phyloP scores from a whole-genome alignment of 2,888 invertebrate species.

The Andricus curvator region DNA sequence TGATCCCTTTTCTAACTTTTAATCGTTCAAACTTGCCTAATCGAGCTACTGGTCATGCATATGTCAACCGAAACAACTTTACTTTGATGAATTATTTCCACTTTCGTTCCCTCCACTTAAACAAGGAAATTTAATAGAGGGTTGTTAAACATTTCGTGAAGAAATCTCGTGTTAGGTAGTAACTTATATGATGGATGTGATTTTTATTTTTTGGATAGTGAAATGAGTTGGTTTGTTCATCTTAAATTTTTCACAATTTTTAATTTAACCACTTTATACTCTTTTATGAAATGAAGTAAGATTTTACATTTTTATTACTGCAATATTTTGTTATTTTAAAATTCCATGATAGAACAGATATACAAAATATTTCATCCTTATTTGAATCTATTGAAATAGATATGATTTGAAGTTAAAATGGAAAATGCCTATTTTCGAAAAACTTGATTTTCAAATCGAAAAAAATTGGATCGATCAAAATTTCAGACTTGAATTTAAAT shows the following conservation, averaged over 20 bases:
- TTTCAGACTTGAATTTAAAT: not conserved
- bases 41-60: not conserved
- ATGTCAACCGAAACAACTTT: constrained; percentile 10
- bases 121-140: not conserved
- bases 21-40: not conserved
- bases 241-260: no score
- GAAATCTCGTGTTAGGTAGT: not conserved
- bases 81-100: not conserved
- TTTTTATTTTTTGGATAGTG: not conserved
- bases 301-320: no score
- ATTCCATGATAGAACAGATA: no score
- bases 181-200: not conserved
- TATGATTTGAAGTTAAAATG: not conserved
- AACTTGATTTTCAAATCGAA: not conserved
- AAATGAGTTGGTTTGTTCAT: not conserved
- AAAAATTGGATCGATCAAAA: not conserved
- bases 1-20: constrained; percentile 13
- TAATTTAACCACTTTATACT: no score
- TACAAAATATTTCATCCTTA: no score
- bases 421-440: not conserved
- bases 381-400: no score
- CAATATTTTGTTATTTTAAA: no score
- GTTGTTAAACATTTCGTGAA: not conserved
- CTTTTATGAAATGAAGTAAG: no score
- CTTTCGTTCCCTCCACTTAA: not conserved